Base-by-base conservation (phyloP, 2,113 vertebrate species). In the Misgurnus mizolepis region DNA sequence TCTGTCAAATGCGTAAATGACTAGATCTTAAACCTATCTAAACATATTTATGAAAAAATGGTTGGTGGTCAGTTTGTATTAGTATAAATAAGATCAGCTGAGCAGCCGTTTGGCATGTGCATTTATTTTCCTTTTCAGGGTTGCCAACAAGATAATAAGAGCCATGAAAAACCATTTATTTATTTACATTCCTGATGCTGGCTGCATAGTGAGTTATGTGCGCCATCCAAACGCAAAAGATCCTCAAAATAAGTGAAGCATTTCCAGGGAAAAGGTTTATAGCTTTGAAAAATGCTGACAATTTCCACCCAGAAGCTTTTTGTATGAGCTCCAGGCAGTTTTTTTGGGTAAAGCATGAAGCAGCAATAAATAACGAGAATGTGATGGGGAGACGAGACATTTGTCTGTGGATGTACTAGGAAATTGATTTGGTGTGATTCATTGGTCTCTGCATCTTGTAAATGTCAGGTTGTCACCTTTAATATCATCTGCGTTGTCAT, bases 161-260 rank as follows among this genome's bases (percentile, higher is more conserved):
- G 34, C 15, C 3, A 58, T 7, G 1, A 18, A 58, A 58, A 58
- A 58, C 6, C 3, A 6, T 58, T 53, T 14, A 17, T 15, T 74
- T 61, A 62, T 75, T 75, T 64, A 75, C 7, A 64, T 34, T 64
- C 43, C 18, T 64, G 22, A 49, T 47, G 27, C 6, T 75, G 73
- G 41, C 73, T 64, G 7, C 43, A 50, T 39, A 47, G 15, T 66
- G 34, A 5, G 61, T 66, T 67, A 18, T 18, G 50, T 41, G 47
- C 22, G 12, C 9, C 22, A 15, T 66, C 49, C n/a, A 41, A 47
- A 53, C n/a, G 47, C 27, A 53, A 66, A 76, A 53, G 15, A 17
- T 45, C 45, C 22, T 39, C 14, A 27, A 5, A 41, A 55, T 15
- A 6, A 56, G 15, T 12, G 15, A 17, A 5, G 15, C 55, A 58